phyloP scores from a whole-genome alignment of 1,140 invertebrate species.

The Apis laboriosa region DNA sequence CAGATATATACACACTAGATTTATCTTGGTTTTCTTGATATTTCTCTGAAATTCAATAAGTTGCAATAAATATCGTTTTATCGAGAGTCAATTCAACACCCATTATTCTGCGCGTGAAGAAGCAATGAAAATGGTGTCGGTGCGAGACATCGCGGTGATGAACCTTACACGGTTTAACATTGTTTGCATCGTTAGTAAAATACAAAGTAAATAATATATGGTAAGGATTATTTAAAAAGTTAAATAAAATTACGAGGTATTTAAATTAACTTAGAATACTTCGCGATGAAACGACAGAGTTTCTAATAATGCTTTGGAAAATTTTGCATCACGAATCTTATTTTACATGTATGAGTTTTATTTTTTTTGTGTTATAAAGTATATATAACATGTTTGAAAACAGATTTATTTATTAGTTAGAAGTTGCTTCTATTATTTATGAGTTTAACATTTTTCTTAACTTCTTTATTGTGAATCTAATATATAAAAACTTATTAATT shows the following conservation, averaged over 20 bases:
- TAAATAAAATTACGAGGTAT: constrained; percentile 52
- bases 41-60: constrained; percentile 14
- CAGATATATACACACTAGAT: too few relatives aligned
- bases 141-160: constrained; percentile 65
- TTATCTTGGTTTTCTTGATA: background rate
- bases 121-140: constrained; percentile 64
- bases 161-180: constrained; percentile 53
- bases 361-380: background rate
- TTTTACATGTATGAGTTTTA: background rate
- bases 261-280: constrained; percentile 41
- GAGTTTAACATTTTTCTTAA: too few relatives aligned
- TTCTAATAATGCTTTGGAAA: constrained; percentile 7
- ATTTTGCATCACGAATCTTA: constrained; percentile 37
- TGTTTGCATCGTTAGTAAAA: constrained; percentile 9
- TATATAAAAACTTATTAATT: too few relatives aligned
- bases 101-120: constrained; percentile 47
- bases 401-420: background rate
- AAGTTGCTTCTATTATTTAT: too few relatives aligned
- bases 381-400: background rate
- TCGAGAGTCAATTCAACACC: constrained; percentile 50
- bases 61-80: constrained; percentile 36
- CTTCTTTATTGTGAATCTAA: too few relatives aligned
- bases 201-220: constrained; percentile 43
- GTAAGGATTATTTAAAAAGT: constrained; percentile 53
- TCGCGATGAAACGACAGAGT: constrained; percentile 23